A percentile compares a stretch with the other conserved stretches of the same genome.
Conservation (phyloP, 2,113 vertebrate species). For the Crotalus tigris region DNA sequence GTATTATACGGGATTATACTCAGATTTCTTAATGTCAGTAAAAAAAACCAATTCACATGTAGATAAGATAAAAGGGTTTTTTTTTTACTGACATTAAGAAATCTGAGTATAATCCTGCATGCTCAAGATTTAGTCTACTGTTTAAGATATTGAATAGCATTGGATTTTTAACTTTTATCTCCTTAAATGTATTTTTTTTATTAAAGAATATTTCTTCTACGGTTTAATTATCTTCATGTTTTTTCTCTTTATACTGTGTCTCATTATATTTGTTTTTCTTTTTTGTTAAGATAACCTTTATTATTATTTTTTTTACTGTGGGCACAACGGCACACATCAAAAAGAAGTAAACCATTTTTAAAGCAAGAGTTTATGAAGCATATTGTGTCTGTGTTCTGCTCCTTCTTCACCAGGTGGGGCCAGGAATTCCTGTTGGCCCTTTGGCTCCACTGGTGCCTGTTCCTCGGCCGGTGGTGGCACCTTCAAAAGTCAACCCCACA, state of each 20-base stretch:
- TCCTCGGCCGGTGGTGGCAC: conserved; percentile 51
- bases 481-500: conserved; percentile 69
- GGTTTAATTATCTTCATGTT: neutral
- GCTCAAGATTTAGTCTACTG: neutral
- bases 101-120: neutral
- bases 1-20: too few species aligned
- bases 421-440: conserved; percentile 62
- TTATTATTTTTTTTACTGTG: too few species aligned
- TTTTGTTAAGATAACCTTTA: too few species aligned
- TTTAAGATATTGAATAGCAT: neutral
- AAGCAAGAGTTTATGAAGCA: neutral
- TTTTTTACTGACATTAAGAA: too few species aligned
- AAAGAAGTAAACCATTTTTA: neutral
- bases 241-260: neutral
- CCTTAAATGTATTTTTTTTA: neutral
- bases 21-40: too few species aligned
- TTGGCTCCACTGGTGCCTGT: conserved; percentile 52
- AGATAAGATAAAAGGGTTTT: too few species aligned
- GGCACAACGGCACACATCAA: neutral
- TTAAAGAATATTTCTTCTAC: neutral
- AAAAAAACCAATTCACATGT: too few species aligned
- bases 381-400: neutral
- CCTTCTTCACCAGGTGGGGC: conserved; percentile 15
- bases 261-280: neutral
- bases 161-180: neutral